These are phyloP conservation scores for Triplophysa siluroides DNA, from an alignment of 2,113 vertebrate genomes.

Conservation along the genomic window DNA sequence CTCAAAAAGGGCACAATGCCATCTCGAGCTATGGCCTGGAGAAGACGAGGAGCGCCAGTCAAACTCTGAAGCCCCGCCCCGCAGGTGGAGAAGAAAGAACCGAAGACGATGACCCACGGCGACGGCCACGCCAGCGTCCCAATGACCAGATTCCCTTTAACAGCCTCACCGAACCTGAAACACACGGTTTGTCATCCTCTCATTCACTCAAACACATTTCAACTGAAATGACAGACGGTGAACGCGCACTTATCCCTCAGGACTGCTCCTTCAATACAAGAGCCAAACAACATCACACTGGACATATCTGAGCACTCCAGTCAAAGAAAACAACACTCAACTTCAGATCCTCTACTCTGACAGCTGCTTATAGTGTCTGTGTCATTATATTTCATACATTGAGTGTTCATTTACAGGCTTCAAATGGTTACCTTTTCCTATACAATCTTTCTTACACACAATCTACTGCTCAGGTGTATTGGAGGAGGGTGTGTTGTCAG, in stretches of 20 bases:
- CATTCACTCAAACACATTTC: not conserved
- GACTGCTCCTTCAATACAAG: conserved; percentile 93
- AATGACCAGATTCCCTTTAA: conserved; percentile 94
- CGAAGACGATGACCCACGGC: conserved; percentile 96
- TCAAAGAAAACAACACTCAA: conserved; percentile 67
- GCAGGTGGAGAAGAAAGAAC: conserved; percentile 97
- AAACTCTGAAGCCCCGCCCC: conserved; percentile 95
- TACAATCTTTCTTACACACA: too few species aligned
- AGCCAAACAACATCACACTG: conserved; percentile 88
- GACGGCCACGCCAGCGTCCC: conserved; percentile 94
- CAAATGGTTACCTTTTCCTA: too few species aligned
- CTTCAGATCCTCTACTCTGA: too few species aligned
- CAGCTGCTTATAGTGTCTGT: too few species aligned
- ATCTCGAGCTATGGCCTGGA: conserved; percentile 94
- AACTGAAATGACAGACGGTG: not conserved
- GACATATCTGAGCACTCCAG: conserved; percentile 82
- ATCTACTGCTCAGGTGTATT: not conserved
- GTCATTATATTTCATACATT: too few species aligned
- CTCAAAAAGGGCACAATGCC: conserved; percentile 93
- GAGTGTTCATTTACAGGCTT: too few species aligned
- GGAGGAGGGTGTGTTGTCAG: not conserved
- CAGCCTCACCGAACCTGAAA: conserved; percentile 90
- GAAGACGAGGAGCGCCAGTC: conserved; percentile 91
- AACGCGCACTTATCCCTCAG: conserved; percentile 91
- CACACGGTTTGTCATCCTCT: not conserved